Base-by-base conservation (phyloP, 2,113 vertebrate genomes). In the Microtus montanus region DNA sequence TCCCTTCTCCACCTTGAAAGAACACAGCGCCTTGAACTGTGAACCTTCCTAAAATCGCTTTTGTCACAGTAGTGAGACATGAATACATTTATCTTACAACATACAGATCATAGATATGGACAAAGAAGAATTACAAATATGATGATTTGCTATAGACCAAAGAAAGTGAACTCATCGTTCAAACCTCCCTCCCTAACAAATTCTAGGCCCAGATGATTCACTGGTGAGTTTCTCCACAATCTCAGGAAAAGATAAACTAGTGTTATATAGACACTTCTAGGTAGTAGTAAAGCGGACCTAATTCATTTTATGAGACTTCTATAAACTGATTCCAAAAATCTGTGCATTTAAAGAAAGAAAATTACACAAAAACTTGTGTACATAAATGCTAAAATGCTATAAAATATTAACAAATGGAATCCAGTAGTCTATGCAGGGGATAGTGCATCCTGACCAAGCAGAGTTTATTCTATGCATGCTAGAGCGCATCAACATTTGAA, bases 401-500 rank as follows among this genome's bases (percentile, higher is more conserved):
- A 85, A 88, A 84, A 96, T 73, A 74, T 15, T 86, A 86, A 61
- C 63, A 85, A 58, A 85, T 28, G 79, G 70, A 87, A 92, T 82
- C 13, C 35, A 82, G 24, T 75, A 63, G 49, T 54, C 24, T 73
- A 26, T 75, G 28, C 52, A 71, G 89, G 63, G 30, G 28, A 87
- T 87, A 83, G 33, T 61, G 41, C 5, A n/a, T 30, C 35, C 73
- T 35, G 28, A 33, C 44, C 44, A 79, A 95, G 38, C 52, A 66
- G 58, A 9, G 30, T 73, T 71, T 47, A 66, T 77, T 92, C 73
- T 64, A 52, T 8, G 44, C 87, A 54, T 73, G 2, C 52, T 58
- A 84, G 78, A 79, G 7, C 71, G 35, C 89, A 82, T 91, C 85
- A 41, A 49, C 44, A 89, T 87, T 93, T 77, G 91, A 91, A 93